Evolutionary conservation across 1,140 invertebrate species (phyloP), one percentile per base, ranked within the genome.

Genomic region (Mizuhopecten yessoensis): DNA sequence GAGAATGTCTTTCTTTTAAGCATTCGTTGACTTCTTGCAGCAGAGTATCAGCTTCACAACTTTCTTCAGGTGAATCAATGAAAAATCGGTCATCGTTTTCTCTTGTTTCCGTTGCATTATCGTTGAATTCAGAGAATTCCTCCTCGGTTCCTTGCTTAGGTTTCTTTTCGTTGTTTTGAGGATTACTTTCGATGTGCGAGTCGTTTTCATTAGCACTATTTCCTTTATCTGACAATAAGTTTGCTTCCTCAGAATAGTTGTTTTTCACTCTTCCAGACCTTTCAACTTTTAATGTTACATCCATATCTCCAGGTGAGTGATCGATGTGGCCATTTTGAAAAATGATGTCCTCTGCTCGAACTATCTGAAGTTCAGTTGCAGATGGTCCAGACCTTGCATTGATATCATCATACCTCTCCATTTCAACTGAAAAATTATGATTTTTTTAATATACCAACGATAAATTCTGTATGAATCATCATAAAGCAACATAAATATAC

Each of bases 261-360:
- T 17, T 57, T 11, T 9, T 57, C 36, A 13, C 13, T 39, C 36
- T 39, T 39, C 13, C 36, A 39, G 13, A 39, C 45, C 3, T 57
- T 23, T 57, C 45, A 57, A 57, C 45, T 17, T 57, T 57, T 9
- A 57, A 17, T 17, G 45, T 57, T 11, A 57, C 23, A 57, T 57
- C 45, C 3, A 57, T 23, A 20, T 20, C 45, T 11, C 20, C 45
- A 57, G 57, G 0, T 75, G n/a, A 13, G 20, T n/a, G 45, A 1
- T 49, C n/a, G 57, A 75, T 75, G 29, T 75, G 57, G 23, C 57
- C 57, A n/a, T 75, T 75, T 75, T 75, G n/a, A 13, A 75, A 75
- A 5, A 75, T n/a, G n/a, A 75, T 75, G n/a, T 75, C 57, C 23
- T 75, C 57, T 75, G 57, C 57, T 29, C n/a, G 23, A 5, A 75